Percentiles rank a stretch among this genome's conserved stretches.
Evolutionary conservation across 1,140 invertebrate genomes (phyloP).

Genomic region (Drosophila subpulchrella): DNA sequence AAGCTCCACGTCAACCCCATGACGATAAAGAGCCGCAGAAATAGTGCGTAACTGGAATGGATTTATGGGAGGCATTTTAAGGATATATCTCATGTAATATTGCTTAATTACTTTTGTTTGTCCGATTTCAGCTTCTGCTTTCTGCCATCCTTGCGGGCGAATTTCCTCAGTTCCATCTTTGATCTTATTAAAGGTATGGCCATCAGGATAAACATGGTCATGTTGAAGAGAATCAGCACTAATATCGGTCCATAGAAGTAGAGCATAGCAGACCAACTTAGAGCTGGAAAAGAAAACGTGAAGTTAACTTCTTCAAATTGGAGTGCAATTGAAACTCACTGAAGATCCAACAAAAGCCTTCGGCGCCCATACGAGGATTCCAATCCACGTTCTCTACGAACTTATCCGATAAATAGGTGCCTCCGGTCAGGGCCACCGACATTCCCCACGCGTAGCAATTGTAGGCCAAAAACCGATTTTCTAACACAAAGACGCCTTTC

Average conservation of each 20-base stretch:
- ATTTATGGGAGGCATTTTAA: neutral
- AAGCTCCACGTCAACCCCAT: slow-evolving; percentile 91
- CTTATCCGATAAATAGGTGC: slow-evolving; percentile 69
- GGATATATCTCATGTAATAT: neutral
- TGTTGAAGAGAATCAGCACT: slow-evolving; percentile 88
- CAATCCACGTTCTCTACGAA: slow-evolving; percentile 62
- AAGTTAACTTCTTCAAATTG: too few species aligned
- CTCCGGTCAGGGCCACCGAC: slow-evolving; percentile 84
- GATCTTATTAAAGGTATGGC: slow-evolving; percentile 86
- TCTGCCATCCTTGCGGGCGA: slow-evolving; percentile 14
- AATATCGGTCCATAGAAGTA: slow-evolving; percentile 92
- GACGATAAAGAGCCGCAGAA: slow-evolving; percentile 89
- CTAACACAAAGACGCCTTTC: slow-evolving; percentile 50
- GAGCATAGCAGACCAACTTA: slow-evolving; percentile 84
- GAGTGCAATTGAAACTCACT: slow-evolving; percentile 79
- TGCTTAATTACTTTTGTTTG: slow-evolving; percentile 35
- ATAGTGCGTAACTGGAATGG: slow-evolving; percentile 87
- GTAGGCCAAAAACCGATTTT: slow-evolving; percentile 87
- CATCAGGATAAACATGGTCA: slow-evolving; percentile 89
- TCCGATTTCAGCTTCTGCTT: slow-evolving; percentile 24
- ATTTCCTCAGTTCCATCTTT: slow-evolving; percentile 26
- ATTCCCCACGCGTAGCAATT: slow-evolving; percentile 90
- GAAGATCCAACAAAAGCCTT: slow-evolving; percentile 86
- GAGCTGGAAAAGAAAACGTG: slow-evolving; percentile 12
- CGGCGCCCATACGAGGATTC: slow-evolving; percentile 85